Base-by-base conservation (phyloP, 2,888 invertebrate species). In the Cryptocephalus moraei region DNA sequence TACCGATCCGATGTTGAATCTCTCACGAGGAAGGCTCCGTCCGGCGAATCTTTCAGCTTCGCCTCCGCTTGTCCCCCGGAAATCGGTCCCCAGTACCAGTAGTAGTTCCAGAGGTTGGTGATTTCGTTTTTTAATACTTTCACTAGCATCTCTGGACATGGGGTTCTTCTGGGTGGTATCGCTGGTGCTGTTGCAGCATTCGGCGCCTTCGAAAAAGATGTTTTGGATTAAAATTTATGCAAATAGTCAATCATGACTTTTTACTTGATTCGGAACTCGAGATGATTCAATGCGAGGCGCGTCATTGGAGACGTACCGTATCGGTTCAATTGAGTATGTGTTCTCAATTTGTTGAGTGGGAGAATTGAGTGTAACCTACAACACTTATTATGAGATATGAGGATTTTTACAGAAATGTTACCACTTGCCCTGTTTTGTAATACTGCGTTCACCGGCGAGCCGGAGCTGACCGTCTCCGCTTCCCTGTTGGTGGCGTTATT, bases 61-160 rank as follows among this genome's bases (percentile, higher is more conserved):
- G 77, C 75, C 64, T 87, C 85, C 0, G 88, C 86, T 64, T 85
- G 83, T 34, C 76, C 75, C 53, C 83, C 76, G 1, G 82, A 78
- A 55, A 88, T 77, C 44, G 86, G 82, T 11, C 88, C 89, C 88
- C 88, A 90, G 66, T 89, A 89, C 87, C 88, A 88, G 39, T 80
- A 81, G 63, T 75, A 72, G 69, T 82, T 63, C 59, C 65, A 58
- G 13, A 71, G 53, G 45, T 58, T 64, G 2, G 59, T 59, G n/a
- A 68, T 58, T 55, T 70, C 67, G 43, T 63, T 62, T 42, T 61
- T 63, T 8, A 61, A 61, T 6, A 48, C 51, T 14, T 41, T 49
- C 10, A 49, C 48, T 13, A 52, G 34, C 36, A 52, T 42, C 32
- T 52, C 48, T 8, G 54, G 52, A 8, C 52, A 48, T 13, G 47